Evolutionary conservation across 2,797 vertebrate species (phyloP), one percentile per base, ranked within the genome.

Genomic region (Bovichtus diacanthus): DNA sequence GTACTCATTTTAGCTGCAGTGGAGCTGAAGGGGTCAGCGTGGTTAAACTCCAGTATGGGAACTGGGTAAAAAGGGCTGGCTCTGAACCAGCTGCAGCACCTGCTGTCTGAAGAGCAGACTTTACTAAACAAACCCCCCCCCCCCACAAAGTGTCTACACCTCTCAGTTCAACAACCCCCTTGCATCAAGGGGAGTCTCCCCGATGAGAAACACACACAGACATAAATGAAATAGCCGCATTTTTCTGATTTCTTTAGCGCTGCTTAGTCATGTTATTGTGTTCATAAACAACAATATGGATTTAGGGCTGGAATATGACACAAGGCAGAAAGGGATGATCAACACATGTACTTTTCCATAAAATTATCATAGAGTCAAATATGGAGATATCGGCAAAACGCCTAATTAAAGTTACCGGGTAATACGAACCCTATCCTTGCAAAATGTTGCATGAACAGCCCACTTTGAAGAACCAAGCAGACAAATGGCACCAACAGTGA

Each of bases 51-150:
- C 25, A 31, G 53, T 19, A 2, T 18, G 5, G 25, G 41, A 49
- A 29, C 69, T 47, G 75, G n/a, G n/a, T n/a, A n/a, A n/a, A n/a
- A n/a, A n/a, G n/a, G 16, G 10, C 13, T 19, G 25, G 10, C 49
- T 46, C 27, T 21, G 70, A 15, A 65, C 18, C 50, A 66, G 27
- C 46, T 72, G 44, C 50, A 43, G 44, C 13, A n/a, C 41, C 39
- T 11, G 13, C 31, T 27, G 54, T 65, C 60, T 66, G 54, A 65
- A 11, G 39, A 41, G 7, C 47, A 77, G 67, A 71, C 83, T 70
- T 76, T 70, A 73, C 67, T 43, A 71, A 78, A 70, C 49, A 76
- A 56, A 74, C 18, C 61, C 44, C 15, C 2, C 15, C 2, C 25
- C 15, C 1, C 19, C 27, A 10, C 8, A 19, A 23, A 76, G 41